Evolutionary conservation across 1,140 invertebrate genomes (phyloP).

Genomic region (Lepidurus packardi): DNA sequence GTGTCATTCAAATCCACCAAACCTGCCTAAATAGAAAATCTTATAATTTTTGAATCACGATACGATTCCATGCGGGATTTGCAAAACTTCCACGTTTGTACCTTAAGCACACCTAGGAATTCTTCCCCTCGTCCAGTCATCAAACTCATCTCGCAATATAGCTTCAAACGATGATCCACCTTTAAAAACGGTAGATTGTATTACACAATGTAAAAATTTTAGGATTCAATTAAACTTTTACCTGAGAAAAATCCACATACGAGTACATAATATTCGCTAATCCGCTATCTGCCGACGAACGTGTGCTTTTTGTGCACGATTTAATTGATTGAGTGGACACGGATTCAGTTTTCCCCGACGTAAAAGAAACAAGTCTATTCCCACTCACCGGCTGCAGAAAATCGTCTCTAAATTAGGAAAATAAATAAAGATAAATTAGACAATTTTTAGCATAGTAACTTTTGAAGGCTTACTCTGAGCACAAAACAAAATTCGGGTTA

Average conservation of each 20-base stretch:
- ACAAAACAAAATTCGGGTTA: not conserved
- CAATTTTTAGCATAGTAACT: not conserved
- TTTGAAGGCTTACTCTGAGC: not conserved
- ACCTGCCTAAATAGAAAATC: not conserved
- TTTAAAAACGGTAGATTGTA: not conserved
- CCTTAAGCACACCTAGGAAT: conserved; percentile 26
- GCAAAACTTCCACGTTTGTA: not conserved
- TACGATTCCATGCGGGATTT: too few species aligned
- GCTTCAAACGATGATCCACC: conserved; percentile 27
- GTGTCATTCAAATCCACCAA: not conserved
- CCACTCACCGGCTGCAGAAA: not conserved
- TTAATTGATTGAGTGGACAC: conserved; percentile 25
- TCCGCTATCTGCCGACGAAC: not conserved
- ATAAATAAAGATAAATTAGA: not conserved
- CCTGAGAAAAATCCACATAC: conserved; percentile 27
- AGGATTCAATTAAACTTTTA: not conserved
- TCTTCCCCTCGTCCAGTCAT: conserved; percentile 19
- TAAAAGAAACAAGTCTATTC: not conserved
- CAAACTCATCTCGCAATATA: conserved; percentile 28
- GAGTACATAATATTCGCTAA: conserved; percentile 8
- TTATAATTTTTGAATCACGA: not conserved
- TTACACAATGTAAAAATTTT: not conserved
- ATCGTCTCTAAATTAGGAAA: not conserved
- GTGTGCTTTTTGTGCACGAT: not conserved
- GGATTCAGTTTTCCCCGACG: not conserved